Evolutionary conservation across 2,113 vertebrate genomes (phyloP), one percentile per base, ranked within the genome.

Genomic region (Tachysurus vachellii): DNA sequence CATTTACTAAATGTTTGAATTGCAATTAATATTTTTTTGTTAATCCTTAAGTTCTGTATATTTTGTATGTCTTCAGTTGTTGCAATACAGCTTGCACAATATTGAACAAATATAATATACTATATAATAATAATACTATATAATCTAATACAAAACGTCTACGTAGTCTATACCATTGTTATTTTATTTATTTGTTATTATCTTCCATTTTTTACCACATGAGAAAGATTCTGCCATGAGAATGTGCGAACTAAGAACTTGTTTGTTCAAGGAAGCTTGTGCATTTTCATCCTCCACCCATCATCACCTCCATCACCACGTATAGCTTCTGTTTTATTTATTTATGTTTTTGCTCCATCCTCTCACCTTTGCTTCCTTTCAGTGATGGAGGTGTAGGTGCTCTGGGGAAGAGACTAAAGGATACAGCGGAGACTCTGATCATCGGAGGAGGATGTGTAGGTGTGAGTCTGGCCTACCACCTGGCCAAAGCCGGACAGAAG

Each of bases 381-480:
- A 96, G 95, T 0, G 88, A 93, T 56, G 62, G 88, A 0, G 62
- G 85, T 4, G 44, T 88, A 14, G 66, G 47, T 19, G 90, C 85
- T 79, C 86, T 96, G 91, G 92, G 94, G 44, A 94, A 94, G 88
- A 91, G 92, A 73, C 96, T 96, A 96, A 98, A 97, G 93, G 98
- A 99, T 85, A 95, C 84, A 0, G 97, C 98, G 10, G 97, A 99
- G 61, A 98, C 97, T 0, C 95, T 98, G 89, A 95, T 99, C 88
- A 96, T 99, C 0, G 98, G 98, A 44, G 98, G 98, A 2, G 98
- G 98, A 19, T 99, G 98, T 4, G 90, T 99, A 53, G 98, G 98
- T 59, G 96, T 97, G 89, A 98, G 98, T 88, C 87, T 99, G 92
- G 97, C 97, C 53, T 99, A 99, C 88, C 98, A 99, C 90, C 94